Percentiles rank a stretch among this genome's conserved stretches.
Evolutionary conservation across 2,888 invertebrate genomes (phyloP).

Genomic region (Gisinianus flammeolus): DNA sequence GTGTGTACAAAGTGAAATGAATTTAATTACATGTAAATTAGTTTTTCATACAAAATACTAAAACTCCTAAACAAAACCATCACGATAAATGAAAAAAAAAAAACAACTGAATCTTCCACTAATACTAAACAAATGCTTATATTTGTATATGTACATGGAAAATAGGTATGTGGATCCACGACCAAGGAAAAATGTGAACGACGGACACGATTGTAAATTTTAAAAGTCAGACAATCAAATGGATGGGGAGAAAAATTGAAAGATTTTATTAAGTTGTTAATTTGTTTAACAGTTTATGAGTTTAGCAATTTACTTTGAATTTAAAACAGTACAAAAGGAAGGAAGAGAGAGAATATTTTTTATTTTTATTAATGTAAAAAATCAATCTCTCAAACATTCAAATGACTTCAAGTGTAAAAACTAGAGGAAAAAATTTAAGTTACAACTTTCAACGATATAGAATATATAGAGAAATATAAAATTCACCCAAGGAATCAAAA

Average conservation of each 20-base stretch:
- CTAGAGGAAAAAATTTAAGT: neutral
- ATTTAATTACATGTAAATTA: constrained; percentile 19
- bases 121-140: neutral
- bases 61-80: too few species aligned
- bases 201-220: neutral
- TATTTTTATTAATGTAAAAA: too few species aligned
- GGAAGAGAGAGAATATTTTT: too few species aligned
- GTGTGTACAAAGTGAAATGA: constrained; percentile 5
- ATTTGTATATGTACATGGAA: neutral
- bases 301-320: neutral
- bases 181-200: neutral
- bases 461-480: too few species aligned
- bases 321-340: neutral
- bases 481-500: too few species aligned
- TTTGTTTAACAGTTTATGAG: neutral
- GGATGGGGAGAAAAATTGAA: neutral
- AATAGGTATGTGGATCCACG: neutral
- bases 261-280: neutral
- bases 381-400: too few species aligned
- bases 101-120: too few species aligned
- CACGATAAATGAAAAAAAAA: too few species aligned
- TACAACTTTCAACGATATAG: too few species aligned
- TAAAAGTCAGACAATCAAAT: neutral
- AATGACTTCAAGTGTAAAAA: neutral
- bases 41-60: constrained; percentile 1